phyloP scores from a whole-genome alignment of 2,797 vertebrate genomes.

The Bucorvus abyssinicus region DNA sequence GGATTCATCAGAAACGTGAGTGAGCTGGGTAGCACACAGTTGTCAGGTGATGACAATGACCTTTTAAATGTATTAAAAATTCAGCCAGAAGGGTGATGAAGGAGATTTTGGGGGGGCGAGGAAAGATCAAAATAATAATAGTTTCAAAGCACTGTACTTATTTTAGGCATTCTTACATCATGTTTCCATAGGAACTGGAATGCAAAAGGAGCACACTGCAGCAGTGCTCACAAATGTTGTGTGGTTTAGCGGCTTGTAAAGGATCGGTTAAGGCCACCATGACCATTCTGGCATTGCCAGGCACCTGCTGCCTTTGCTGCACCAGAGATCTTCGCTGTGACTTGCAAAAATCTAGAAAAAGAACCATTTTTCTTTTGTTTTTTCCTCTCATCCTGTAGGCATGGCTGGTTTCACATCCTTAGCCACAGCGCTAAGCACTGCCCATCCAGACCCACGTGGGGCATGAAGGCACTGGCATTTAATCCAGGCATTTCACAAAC shows the following conservation, averaged over 20 bases:
- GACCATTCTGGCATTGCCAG: not conserved
- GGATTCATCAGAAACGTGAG: not conserved
- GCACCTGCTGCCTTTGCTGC: not conserved
- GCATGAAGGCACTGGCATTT: not conserved
- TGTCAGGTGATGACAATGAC: not conserved
- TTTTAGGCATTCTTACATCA: conserved; percentile 56
- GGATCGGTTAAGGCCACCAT: not conserved
- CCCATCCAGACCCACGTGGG: not conserved
- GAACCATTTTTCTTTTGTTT: not conserved
- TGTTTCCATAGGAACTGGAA: conserved; percentile 68
- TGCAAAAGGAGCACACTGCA: conserved; percentile 24
- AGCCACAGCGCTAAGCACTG: not conserved
- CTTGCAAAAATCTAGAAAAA: not conserved
- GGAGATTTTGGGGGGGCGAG: not conserved
- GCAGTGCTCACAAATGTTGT: conserved; percentile 2
- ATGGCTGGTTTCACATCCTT: not conserved
- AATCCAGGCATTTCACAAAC: not conserved
- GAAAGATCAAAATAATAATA: conserved; percentile 51
- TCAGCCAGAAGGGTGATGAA: not conserved
- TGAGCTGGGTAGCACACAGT: not conserved
- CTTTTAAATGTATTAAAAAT: not conserved
- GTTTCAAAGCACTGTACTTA: conserved; percentile 50
- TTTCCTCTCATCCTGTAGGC: not conserved
- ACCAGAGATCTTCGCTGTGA: not conserved
- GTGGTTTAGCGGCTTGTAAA: not conserved